Evolutionary conservation across 92 coral and sea anemone species (phyloP), one percentile per base, ranked within the genome.

Genomic region (Scolanthus callimorphus): DNA sequence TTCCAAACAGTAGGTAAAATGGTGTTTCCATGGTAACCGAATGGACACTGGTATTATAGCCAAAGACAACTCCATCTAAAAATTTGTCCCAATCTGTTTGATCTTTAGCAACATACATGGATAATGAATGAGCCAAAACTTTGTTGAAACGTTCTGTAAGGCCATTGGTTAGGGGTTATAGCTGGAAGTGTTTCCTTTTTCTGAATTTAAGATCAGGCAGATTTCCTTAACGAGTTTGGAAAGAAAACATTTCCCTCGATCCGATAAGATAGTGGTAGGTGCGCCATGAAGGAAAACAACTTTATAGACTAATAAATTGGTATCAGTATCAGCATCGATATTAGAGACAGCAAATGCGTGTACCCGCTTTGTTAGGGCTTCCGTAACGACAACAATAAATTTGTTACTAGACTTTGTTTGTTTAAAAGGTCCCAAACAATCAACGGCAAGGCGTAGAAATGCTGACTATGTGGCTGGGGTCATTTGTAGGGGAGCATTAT

Each of bases 151-250:
- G n/a, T n/a, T n/a, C n/a, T n/a, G n/a, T n/a, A n/a, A n/a, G n/a
- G n/a, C n/a, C n/a, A n/a, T n/a, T n/a, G n/a, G n/a, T n/a, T 81
- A 77, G 0, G 88, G 88, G 17, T 80, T 85, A 39, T 83, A 83
- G 0, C 85, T 63, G 0, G 78, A 71, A 1, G 90, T 83, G 51
- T 80, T 74, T 1, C 74, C 57, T 39, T 85, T 80, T 60, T 73
- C n/a, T 4, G 82, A 71, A 13, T 84, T 79, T 0, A 78, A 43
- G 0, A 84, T 25, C 0, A 39, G 21, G 25, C 91, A 84, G 11
- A 79, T 86, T 51, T 76, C 84, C 1, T 11, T 20, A 1, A 85
- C 78, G 1, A 75, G 47, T 0, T 63, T 11, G 0, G 77, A 70
- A 0, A 85, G 73, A 11, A 80, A 70, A 20, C 73, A 63, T 2